Base-by-base conservation (phyloP, 2,113 vertebrate genomes). In the Otus sunia region DNA sequence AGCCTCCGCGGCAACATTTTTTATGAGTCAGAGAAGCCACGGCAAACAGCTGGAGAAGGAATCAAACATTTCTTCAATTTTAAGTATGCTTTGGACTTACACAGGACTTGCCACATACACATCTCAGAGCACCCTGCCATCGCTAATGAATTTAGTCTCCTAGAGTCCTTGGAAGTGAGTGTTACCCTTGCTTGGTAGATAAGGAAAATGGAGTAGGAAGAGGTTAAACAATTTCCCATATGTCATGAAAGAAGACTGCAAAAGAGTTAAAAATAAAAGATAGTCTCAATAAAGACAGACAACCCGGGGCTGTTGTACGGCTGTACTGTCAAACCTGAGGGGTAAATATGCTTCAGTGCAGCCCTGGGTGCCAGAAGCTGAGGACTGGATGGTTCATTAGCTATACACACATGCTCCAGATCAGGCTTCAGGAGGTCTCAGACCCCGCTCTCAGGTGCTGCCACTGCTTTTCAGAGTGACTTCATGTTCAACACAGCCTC, bases 21-120 rank as follows among this genome's bases (percentile, higher is more conserved):
- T 80, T 41, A 71, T 32, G 8, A 86, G 30, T 53, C 49, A 72
- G 49, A 59, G 64, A 92, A 94, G 47, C 41, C 67, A 71, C 26
- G 75, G 80, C 39, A 94, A 96, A 72, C 60, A 95, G 74, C 62
- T 88, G 71, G 58, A 73, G 80, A 91, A 34, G 12, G 73, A 92
- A 82, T 87, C 29, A 75, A 73, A 55, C 2, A 75, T 91, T 94
- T 81, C 27, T 84, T 89, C 52, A 58, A 27, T 75, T 91, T 92
- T 53, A 73, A 73, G 73, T 78, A 47, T 22, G 15, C 17, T 69
- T 76, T 82, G 69, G 87, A 68, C 32, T 79, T 62, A 19, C 3
- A 10, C 11, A 18, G 43, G 27, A 32, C 41, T 74, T 83, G 43
- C 39, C 49, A 49, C 39, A 27, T 56, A 55, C 21, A n/a, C 12